These are phyloP conservation scores for Pentamera pediparva DNA, from an alignment of 53 echinoderm and acorn worm species.

Conservation along the genomic window DNA sequence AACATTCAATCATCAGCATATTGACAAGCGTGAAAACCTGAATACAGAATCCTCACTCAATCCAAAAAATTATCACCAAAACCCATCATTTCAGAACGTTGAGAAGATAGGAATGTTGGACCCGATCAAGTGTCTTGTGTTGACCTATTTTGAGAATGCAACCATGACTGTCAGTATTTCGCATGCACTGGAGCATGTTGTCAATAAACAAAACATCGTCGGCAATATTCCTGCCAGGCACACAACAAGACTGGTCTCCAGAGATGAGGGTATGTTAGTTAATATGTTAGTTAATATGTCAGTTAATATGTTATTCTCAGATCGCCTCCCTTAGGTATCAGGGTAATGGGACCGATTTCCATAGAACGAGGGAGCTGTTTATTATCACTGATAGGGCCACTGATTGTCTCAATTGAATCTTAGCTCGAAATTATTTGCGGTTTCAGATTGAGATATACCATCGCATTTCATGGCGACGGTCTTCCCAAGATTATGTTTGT, in stretches of 20 bases:
- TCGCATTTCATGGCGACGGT: too few relatives aligned
- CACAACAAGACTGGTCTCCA: slow-evolving; percentile 20
- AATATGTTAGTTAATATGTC: slow-evolving; percentile 42
- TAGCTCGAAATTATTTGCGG: too few relatives aligned
- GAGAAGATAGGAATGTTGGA: background rate
- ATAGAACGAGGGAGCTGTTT: background rate
- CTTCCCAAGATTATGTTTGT: too few relatives aligned
- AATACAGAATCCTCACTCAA: background rate
- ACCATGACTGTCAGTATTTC: background rate
- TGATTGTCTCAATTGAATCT: too few relatives aligned
- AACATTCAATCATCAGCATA: background rate
- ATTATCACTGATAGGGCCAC: background rate
- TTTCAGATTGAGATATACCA: too few relatives aligned
- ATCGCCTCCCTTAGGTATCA: slow-evolving; percentile 1
- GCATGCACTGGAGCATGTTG: slow-evolving; percentile 27
- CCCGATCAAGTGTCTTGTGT: background rate
- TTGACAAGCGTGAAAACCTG: background rate
- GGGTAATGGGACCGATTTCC: background rate
- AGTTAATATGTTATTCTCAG: slow-evolving; percentile 5
- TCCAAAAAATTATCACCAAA: background rate
- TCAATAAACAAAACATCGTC: background rate
- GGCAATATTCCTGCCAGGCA: slow-evolving; percentile 2
- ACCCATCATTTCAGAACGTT: background rate
- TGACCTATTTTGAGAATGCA: background rate
- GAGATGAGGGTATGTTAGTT: slow-evolving; percentile 4